Base-by-base conservation (phyloP, 1,140 invertebrate genomes). In the Lucilia sericata region DNA sequence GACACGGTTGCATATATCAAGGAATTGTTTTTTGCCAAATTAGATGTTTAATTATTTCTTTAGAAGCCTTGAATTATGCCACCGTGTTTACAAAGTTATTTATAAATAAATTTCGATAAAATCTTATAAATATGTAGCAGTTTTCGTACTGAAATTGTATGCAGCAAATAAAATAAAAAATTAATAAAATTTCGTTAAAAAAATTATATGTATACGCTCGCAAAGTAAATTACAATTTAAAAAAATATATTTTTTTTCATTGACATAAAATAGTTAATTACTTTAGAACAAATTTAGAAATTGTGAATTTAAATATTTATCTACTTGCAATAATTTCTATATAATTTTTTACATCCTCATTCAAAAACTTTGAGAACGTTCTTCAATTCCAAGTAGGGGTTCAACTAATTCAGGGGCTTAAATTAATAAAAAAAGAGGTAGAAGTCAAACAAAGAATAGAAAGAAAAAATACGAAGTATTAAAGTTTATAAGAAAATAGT, bases 311-410 rank as follows among this genome's bases (percentile, higher is more conserved):
- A 42, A 42, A 42, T 42, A 42, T 49, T 51, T 21, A 51, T 49
- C 76, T 80, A 80, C 76, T 80, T 80, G 76, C 76, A 80, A 80
- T 12, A 80, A 49, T 80, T 76, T 76, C 10, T 17, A 13, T 42
- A 17, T 42, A n/a, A 13, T 76, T 76, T 76, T 21, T 49, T 49
- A 80, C 19, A 51, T 80, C 76, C 76, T 80, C 74, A 83, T 84
- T 84, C 78, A 84, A 65, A 84, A 76, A 84, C 83, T 80, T 80
- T 84, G 83, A 76, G 78, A 76, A 65, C 83, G 75, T 78, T 84
- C 83, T 76, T 78, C 83, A 42, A 75, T 76, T 78, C 75, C 83
- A 75, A 83, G 83, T 83, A 83, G 55, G 34, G 83, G 83, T 83
- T 76, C 49, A 83, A 83, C 75, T 76, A 83, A 83, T 55, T 83